These are phyloP conservation scores for Gymnoscopelus braueri DNA, from an alignment of 2,797 vertebrate genomes.

Conservation along the genomic window DNA sequence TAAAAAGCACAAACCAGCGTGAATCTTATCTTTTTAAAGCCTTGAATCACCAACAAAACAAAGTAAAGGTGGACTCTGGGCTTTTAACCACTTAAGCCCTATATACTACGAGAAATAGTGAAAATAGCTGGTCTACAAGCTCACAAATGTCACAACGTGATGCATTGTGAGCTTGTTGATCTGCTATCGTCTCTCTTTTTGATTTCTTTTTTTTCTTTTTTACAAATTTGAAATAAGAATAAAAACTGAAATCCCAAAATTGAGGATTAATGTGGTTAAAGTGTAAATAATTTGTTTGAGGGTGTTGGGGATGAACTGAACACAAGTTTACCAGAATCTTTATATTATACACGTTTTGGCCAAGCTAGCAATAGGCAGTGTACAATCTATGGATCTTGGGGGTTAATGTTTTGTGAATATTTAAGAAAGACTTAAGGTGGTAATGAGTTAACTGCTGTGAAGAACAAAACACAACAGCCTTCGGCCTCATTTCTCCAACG, in stretches of 20 bases:
- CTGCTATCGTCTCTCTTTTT: too few species aligned
- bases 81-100: constrained; percentile 29
- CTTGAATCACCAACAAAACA: constrained; percentile 46
- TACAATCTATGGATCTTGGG: constrained; percentile 72
- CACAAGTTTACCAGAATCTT: constrained; percentile 41
- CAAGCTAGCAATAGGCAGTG: constrained; percentile 73
- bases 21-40: constrained; percentile 67
- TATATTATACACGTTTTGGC: constrained; percentile 44
- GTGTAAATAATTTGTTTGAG: constrained; percentile 73
- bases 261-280: too few species aligned
- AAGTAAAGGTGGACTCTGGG: constrained; percentile 21
- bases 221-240: too few species aligned
- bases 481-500: constrained; percentile 21
- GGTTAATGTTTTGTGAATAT: constrained; percentile 57
- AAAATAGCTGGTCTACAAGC: too few species aligned
- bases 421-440: constrained; percentile 33
- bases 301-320: constrained; percentile 15
- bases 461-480: constrained; percentile 29
- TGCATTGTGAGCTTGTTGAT: too few species aligned
- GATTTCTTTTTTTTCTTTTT: too few species aligned
- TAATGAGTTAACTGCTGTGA: constrained; percentile 49
- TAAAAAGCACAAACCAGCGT: constrained; percentile 68
- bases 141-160: too few species aligned
- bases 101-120: too few species aligned
- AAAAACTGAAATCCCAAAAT: too few species aligned